Evolutionary conservation across 53 echinoderm and acorn worm species (phyloP).

Genomic region (Zoroaster sp.): DNA sequence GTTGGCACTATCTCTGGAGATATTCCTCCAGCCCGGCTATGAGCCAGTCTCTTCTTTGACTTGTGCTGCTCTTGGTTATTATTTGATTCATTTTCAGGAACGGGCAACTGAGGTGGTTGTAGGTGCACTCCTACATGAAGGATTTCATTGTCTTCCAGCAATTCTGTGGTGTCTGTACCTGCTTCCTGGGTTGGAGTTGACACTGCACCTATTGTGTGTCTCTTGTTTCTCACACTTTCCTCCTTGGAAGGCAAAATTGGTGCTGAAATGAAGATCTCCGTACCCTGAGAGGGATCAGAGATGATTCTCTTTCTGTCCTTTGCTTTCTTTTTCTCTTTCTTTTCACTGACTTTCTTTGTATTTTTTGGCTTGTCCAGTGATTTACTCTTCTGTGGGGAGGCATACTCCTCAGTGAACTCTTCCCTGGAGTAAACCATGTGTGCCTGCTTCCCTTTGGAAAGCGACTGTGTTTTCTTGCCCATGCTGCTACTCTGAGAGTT

Average conservation of each 20-base stretch:
- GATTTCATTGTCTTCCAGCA: background rate
- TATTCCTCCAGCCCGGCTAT: background rate
- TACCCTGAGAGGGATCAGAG: slow-evolving; percentile 10
- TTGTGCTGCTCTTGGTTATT: slow-evolving; percentile 38
- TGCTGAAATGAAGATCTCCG: background rate
- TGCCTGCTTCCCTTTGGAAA: slow-evolving; percentile 14
- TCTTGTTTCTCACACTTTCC: slow-evolving; percentile 7
- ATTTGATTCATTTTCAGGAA: slow-evolving; percentile 6
- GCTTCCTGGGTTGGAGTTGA: slow-evolving; percentile 15
- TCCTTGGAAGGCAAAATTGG: background rate
- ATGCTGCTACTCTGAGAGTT: background rate
- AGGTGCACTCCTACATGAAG: background rate
- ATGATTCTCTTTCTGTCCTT: slow-evolving; percentile 32
- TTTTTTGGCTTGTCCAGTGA: slow-evolving; percentile 33
- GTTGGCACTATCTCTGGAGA: slow-evolving; percentile 4
- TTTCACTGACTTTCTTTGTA: background rate
- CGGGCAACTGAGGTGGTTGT: background rate
- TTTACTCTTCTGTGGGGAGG: slow-evolving; percentile 21
- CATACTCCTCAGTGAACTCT: slow-evolving; percentile 66
- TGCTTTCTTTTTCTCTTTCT: slow-evolving; percentile 1
- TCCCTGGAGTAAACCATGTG: slow-evolving; percentile 68
- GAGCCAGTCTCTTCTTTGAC: background rate
- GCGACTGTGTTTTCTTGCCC: slow-evolving; percentile 41
- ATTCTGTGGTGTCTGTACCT: slow-evolving; percentile 13
- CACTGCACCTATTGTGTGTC: slow-evolving; percentile 32